These are phyloP conservation scores for Scaptomyza caliginosa DNA, from an alignment of 2,888 invertebrate species.

Conservation along the genomic window DNA sequence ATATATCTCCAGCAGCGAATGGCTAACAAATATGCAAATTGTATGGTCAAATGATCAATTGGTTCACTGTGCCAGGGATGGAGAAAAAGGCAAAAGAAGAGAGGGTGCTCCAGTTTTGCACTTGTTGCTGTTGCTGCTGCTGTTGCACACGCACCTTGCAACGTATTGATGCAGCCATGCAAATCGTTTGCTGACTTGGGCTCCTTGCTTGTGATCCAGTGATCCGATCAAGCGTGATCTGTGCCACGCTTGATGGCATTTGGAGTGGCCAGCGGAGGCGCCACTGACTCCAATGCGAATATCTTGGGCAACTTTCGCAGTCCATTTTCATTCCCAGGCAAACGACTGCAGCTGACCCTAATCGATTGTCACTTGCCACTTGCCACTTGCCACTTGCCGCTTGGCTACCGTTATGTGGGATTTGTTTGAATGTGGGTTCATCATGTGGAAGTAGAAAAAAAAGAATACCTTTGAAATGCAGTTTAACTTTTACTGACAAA, in stretches of 20 bases:
- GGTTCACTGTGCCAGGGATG: constrained; percentile 78
- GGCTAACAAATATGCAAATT: constrained; percentile 63
- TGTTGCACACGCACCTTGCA: constrained; percentile 66
- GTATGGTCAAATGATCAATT: constrained; percentile 82
- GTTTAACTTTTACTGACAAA: constrained; percentile 54
- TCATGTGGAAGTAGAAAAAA: constrained; percentile 18
- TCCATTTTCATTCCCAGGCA: constrained; percentile 21
- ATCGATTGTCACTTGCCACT: constrained; percentile 73
- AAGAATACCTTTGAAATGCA: constrained; percentile 54
- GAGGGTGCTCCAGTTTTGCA: constrained; percentile 67
- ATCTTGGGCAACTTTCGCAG: constrained; percentile 48
- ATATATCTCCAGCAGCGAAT: too few relatives aligned
- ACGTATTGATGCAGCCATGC: constrained; percentile 64
- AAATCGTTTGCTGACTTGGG: constrained; percentile 60
- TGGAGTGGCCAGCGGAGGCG: constrained; percentile 44
- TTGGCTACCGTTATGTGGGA: constrained; percentile 41
- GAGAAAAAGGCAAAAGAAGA: background rate
- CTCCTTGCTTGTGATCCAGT: constrained; percentile 23
- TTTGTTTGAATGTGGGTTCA: constrained; percentile 56
- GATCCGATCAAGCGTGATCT: constrained; percentile 53
- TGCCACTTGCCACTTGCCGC: constrained; percentile 37
- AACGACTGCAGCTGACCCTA: constrained; percentile 62
- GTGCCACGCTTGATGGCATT: constrained; percentile 53
- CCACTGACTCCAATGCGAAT: constrained; percentile 29
- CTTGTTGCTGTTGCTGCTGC: constrained; percentile 27